phyloP scores from a whole-genome alignment of 2,797 vertebrate genomes.

The Parotocinclus haroldoi region DNA sequence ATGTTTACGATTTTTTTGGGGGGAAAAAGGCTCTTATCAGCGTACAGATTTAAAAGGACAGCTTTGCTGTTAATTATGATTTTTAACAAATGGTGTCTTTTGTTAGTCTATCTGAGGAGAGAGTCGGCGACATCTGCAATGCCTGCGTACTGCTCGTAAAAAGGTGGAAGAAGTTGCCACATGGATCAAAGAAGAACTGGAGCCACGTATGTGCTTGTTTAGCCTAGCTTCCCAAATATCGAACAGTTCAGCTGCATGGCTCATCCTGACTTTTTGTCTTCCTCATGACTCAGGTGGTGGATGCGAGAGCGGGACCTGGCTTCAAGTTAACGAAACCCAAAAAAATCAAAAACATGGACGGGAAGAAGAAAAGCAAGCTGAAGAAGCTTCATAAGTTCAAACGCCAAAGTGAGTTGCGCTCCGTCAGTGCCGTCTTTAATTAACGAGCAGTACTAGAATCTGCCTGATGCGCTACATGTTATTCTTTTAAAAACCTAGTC shows the following conservation, averaged over 20 bases:
- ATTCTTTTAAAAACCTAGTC: not conserved
- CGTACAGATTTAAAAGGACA: too few relatives aligned
- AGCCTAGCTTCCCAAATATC: too few relatives aligned
- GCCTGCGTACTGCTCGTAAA: conserved; percentile 80
- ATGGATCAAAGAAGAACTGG: conserved; percentile 82
- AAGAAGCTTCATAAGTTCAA: conserved; percentile 77
- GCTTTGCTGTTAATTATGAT: too few relatives aligned
- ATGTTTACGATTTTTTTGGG: too few relatives aligned
- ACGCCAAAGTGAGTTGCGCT: conserved; percentile 71
- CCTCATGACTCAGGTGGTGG: conserved; percentile 71
- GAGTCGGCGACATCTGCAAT: conserved; percentile 81
- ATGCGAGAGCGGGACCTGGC: conserved; percentile 79
- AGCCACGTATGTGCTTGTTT: conserved; percentile 70
- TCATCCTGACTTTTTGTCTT: too few relatives aligned
- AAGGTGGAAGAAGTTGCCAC: conserved; percentile 79
- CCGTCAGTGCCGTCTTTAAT: not conserved
- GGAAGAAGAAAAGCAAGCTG: conserved; percentile 77
- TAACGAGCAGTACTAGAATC: too few relatives aligned
- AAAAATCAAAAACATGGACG: conserved; percentile 75
- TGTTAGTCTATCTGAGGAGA: conserved; percentile 71
- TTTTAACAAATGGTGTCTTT: too few relatives aligned
- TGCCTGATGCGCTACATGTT: too few relatives aligned
- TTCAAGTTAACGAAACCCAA: conserved; percentile 81
- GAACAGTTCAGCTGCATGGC: not conserved
- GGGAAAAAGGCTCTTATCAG: too few relatives aligned